Evolutionary conservation across 2,113 vertebrate species (phyloP).

Genomic region (Athene cunicularia): DNA sequence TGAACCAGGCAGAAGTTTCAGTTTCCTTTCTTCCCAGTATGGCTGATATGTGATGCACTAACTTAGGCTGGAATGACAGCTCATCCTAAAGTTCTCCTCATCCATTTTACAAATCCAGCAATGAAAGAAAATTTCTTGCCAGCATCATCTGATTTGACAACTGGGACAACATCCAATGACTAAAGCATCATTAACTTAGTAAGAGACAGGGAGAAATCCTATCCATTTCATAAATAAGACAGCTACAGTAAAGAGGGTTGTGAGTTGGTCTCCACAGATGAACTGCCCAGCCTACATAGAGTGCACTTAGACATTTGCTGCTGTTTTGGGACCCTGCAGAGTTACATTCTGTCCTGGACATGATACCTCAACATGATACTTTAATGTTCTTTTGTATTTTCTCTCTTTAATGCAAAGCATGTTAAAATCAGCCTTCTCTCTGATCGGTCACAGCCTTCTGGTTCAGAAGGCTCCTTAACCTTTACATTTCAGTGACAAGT

Average conservation of each 20-base stretch:
- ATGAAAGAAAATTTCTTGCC: background rate
- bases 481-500: background rate
- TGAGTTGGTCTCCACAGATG: rapidly evolving
- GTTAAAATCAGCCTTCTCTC: background rate
- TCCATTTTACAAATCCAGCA: background rate
- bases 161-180: background rate
- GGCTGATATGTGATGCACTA: background rate
- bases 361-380: background rate
- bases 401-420: background rate
- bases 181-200: background rate
- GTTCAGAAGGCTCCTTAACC: background rate
- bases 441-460: background rate
- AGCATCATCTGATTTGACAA: background rate
- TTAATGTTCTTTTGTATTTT: background rate
- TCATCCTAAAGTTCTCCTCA: background rate
- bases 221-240: background rate
- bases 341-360: background rate
- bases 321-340: background rate
- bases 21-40: background rate
- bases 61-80: background rate
- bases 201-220: background rate
- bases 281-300: background rate
- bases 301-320: background rate
- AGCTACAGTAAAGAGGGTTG: background rate
- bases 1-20: background rate